Evolutionary conservation across 2,113 vertebrate genomes (phyloP).

Genomic region (Ceyx margarethae): DNA sequence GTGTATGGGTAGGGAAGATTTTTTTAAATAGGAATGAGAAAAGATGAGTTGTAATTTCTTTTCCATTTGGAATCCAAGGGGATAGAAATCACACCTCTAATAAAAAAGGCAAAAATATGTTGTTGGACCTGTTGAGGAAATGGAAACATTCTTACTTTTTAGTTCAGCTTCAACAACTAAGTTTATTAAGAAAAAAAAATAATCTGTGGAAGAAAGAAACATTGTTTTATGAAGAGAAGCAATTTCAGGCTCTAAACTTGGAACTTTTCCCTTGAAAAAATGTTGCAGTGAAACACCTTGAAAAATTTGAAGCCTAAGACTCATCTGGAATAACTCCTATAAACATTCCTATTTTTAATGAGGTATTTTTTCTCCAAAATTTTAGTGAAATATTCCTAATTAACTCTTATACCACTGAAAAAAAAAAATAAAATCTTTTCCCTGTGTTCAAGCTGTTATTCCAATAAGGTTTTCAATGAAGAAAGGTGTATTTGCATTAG

Average conservation of each 20-base stretch:
- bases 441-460: neutral
- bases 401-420: neutral
- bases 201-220: constrained; percentile 18
- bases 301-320: neutral
- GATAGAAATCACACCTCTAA: neutral
- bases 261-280: constrained; percentile 7
- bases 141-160: neutral
- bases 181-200: neutral
- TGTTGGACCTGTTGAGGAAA: neutral
- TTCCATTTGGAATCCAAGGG: neutral
- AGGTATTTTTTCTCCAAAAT: neutral
- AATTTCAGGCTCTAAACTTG: neutral
- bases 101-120: neutral
- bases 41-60: neutral
- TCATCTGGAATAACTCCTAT: neutral
- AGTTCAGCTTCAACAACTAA: constrained; percentile 1
- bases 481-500: neutral
- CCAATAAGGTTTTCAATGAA: neutral
- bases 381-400: neutral
- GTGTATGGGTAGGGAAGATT: neutral
- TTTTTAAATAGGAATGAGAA: neutral
- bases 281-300: neutral
- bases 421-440: neutral
- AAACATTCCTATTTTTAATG: neutral
- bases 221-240: constrained; percentile 7